Percentiles rank a stretch among this genome's conserved stretches.
These are phyloP conservation scores for Drosophila pseudoananassae DNA, from an alignment of 1,140 invertebrate genomes.

Conservation along the genomic window DNA sequence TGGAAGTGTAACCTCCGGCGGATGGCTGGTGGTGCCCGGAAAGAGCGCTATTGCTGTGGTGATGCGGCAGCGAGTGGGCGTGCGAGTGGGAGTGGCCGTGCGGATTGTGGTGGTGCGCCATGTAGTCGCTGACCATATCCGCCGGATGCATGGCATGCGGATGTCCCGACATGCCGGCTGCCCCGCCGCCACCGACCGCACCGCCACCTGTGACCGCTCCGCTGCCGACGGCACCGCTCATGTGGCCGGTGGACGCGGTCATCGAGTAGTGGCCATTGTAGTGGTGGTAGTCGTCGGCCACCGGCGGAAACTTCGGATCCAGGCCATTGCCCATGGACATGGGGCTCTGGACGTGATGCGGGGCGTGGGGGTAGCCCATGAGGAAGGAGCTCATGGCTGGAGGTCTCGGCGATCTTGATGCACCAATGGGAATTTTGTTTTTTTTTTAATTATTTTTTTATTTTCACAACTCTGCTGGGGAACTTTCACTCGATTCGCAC, in stretches of 20 bases:
- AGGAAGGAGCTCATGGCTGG: slow-evolving; percentile 83
- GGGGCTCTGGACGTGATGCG: slow-evolving; percentile 84
- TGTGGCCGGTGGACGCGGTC: slow-evolving; percentile 81
- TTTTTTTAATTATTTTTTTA: neutral
- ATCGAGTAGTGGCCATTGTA: slow-evolving; percentile 83
- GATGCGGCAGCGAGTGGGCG: slow-evolving; percentile 79
- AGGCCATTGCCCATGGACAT: slow-evolving; percentile 81
- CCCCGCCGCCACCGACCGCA: slow-evolving; percentile 29
- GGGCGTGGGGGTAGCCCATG: slow-evolving; percentile 84
- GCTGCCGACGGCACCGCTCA: slow-evolving; percentile 49
- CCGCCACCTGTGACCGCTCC: slow-evolving; percentile 34
- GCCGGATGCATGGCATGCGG: slow-evolving; percentile 79
- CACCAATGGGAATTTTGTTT: neutral
- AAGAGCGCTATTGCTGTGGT: slow-evolving; percentile 77
- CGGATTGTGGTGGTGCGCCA: slow-evolving; percentile 75
- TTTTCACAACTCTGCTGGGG: slow-evolving; percentile 4
- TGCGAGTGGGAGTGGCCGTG: slow-evolving; percentile 38
- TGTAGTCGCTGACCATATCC: slow-evolving; percentile 83
- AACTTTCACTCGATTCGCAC: slow-evolving; percentile 46
- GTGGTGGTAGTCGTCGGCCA: slow-evolving; percentile 83
- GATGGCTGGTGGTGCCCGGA: slow-evolving; percentile 78
- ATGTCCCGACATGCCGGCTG: slow-evolving; percentile 70
- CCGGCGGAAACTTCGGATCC: slow-evolving; percentile 83
- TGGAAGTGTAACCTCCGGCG: slow-evolving; percentile 68
- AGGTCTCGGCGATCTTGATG: slow-evolving; percentile 9